A percentile compares a stretch with the other conserved stretches of the same genome.
Conservation (phyloP, 2,113 vertebrate species). For the Neoarius graeffei region DNA sequence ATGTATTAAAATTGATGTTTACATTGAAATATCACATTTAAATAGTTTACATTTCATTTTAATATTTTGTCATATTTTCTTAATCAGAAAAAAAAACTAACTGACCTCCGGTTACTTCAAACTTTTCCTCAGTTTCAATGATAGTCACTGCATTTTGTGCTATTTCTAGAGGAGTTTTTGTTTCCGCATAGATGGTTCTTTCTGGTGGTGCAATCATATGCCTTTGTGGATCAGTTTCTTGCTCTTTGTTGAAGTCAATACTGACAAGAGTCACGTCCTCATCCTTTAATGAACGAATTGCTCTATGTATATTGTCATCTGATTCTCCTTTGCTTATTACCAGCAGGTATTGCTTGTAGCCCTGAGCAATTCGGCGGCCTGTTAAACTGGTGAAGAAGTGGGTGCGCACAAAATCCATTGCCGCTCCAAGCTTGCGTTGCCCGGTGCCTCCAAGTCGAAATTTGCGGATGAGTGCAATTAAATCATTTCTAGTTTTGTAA, state of each 20-base stretch:
- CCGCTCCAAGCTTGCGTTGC: slow-evolving; percentile 62
- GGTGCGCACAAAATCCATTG: slow-evolving; percentile 64
- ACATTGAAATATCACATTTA: not conserved
- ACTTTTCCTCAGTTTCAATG: slow-evolving; percentile 55
- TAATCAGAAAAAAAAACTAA: slow-evolving; percentile 38
- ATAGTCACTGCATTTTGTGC: slow-evolving; percentile 43
- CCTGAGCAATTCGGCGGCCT: slow-evolving; percentile 69
- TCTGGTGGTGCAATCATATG: not conserved
- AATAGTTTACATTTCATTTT: not conserved
- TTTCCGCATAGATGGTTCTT: not conserved
- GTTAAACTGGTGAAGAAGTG: slow-evolving; percentile 65
- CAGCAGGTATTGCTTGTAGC: slow-evolving; percentile 71
- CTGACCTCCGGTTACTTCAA: not conserved
- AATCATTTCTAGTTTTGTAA: slow-evolving; percentile 64
- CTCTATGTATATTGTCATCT: slow-evolving; percentile 59
- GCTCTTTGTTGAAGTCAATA: slow-evolving; percentile 57
- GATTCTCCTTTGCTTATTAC: slow-evolving; percentile 75
- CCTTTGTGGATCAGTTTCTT: not conserved
- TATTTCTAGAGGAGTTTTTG: slow-evolving; percentile 9
- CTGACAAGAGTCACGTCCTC: slow-evolving; percentile 69
- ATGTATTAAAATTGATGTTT: no score
- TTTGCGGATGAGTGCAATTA: slow-evolving; percentile 47
- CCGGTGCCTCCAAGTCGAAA: slow-evolving; percentile 54
- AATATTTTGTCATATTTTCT: not conserved
- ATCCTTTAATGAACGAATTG: slow-evolving; percentile 63